These are phyloP conservation scores for Melieria omissa DNA, from an alignment of 2,888 invertebrate genomes.

Conservation along the genomic window DNA sequence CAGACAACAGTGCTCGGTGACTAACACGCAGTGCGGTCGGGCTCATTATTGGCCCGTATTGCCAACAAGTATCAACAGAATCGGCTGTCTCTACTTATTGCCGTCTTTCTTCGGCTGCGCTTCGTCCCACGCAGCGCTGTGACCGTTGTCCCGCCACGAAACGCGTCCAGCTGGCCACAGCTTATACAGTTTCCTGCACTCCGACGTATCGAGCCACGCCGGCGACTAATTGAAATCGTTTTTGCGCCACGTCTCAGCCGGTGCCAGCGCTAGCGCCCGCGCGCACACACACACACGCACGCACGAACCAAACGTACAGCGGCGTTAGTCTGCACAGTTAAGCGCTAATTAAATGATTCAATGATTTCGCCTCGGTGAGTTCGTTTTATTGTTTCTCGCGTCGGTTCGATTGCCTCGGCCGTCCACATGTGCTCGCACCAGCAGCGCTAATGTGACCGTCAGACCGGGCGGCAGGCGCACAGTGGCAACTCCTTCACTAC, in stretches of 20 bases:
- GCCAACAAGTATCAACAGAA: no score
- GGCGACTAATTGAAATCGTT: slow-evolving; percentile 26
- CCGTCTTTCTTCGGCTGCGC: no score
- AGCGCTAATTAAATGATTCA: slow-evolving; percentile 67
- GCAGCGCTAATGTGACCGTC: background rate
- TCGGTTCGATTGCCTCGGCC: slow-evolving; percentile 55
- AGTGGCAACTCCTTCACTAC: background rate
- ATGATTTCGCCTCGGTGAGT: slow-evolving; percentile 57
- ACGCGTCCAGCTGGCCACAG: no score
- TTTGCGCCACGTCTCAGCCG: slow-evolving; percentile 12
- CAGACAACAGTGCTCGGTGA: no score
- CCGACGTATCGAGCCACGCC: background rate
- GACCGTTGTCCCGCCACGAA: no score
- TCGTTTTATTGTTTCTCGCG: slow-evolving; percentile 61
- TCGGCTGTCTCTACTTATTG: no score
- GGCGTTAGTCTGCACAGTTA: slow-evolving; percentile 46
- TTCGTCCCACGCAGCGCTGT: no score
- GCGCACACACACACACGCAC: background rate
- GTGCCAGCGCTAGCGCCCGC: no score
- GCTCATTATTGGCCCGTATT: no score
- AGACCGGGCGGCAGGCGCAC: background rate
- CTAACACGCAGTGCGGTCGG: no score
- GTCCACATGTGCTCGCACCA: background rate
- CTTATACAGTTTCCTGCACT: no score
- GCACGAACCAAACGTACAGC: background rate